phyloP scores from a whole-genome alignment of 2,797 vertebrate species.

The Mergus octosetaceus region DNA sequence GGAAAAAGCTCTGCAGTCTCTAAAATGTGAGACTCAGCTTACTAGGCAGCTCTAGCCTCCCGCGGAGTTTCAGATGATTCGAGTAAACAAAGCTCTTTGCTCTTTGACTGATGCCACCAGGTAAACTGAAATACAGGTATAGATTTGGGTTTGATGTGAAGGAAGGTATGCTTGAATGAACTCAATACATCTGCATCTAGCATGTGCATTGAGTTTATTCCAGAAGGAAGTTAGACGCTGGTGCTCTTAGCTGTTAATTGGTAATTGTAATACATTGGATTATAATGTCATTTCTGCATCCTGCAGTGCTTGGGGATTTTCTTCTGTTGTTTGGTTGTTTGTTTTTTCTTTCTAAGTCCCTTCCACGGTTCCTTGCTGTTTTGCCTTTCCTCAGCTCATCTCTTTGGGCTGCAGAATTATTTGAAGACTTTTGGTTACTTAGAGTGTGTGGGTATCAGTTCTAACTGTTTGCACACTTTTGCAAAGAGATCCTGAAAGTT shows the following conservation, averaged over 20 bases:
- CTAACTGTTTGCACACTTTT: background rate
- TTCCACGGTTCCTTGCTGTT: background rate
- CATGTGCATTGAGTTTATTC: background rate
- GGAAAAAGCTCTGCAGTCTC: background rate
- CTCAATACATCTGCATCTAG: background rate
- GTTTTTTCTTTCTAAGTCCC: background rate
- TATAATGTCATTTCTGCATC: background rate
- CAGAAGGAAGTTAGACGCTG: fast-evolving
- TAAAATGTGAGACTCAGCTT: fast-evolving
- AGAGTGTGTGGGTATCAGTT: background rate
- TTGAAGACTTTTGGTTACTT: background rate
- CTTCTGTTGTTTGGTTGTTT: background rate
- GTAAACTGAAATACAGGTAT: fast-evolving
- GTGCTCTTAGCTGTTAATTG: background rate
- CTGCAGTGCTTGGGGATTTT: background rate
- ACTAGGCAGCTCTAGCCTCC: background rate
- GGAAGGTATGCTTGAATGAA: background rate
- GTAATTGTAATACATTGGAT: background rate
- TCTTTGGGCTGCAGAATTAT: background rate
- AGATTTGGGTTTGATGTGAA: background rate
- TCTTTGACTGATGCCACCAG: background rate
- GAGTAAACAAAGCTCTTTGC: background rate
- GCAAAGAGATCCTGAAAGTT: background rate
- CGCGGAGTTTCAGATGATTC: background rate
- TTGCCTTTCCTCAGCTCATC: background rate